phyloP scores from a whole-genome alignment of 2,888 invertebrate species.

The Peribatodes rhomboidaria region DNA sequence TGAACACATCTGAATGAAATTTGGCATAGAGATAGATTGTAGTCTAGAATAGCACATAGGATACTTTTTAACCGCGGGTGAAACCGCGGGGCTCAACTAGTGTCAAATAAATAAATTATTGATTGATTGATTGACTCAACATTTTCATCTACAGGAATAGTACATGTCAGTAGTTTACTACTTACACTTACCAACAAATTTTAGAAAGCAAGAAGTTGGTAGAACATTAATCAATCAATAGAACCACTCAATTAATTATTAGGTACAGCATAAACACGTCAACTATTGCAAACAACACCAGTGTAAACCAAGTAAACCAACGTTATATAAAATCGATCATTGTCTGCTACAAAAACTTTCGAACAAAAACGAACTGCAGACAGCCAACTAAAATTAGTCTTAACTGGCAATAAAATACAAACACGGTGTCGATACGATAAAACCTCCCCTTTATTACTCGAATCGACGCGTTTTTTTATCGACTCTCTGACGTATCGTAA shows the following conservation, averaged over 20 bases:
- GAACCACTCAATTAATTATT: too few species aligned
- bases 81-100: too few species aligned
- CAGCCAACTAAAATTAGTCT: slow-evolving; percentile 73
- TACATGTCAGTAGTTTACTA: too few species aligned
- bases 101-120: too few species aligned
- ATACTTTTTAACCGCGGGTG: too few species aligned
- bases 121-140: too few species aligned
- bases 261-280: neutral
- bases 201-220: too few species aligned
- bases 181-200: neutral
- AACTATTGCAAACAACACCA: neutral
- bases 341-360: slow-evolving; percentile 38
- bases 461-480: slow-evolving; percentile 65
- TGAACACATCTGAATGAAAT: too few species aligned
- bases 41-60: too few species aligned
- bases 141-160: too few species aligned
- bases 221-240: too few species aligned
- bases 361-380: slow-evolving; percentile 51
- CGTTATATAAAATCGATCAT: slow-evolving; percentile 47
- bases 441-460: slow-evolving; percentile 66
- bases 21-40: too few species aligned
- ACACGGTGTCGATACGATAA: slow-evolving; percentile 63
- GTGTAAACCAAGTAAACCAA: slow-evolving; percentile 1
- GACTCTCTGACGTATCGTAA: slow-evolving; percentile 67
- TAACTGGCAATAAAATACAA: slow-evolving; percentile 71